Base-by-base conservation (phyloP, 2,113 vertebrate species). In the Ondatra zibethicus region DNA sequence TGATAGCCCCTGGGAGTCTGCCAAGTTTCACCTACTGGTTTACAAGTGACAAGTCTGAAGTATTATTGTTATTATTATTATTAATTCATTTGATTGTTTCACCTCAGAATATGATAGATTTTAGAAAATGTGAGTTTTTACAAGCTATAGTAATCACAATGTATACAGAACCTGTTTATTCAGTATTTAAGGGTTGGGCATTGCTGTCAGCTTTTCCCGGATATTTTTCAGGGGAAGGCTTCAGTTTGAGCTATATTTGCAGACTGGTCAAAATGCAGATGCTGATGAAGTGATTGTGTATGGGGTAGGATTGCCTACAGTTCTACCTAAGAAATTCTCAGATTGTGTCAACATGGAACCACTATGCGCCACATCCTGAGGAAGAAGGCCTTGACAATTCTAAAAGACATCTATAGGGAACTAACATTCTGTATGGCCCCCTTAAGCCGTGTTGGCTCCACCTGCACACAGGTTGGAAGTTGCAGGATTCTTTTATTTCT, bases 1-100 rank as follows among this genome's bases (percentile, higher is more conserved):
- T 98, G 98, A 98, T 98, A 98, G 95, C 98, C 98, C 98, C 97
- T 98, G 98, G 98, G 98, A 97, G 97, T 91, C 95, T 98, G 98
- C 98, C 97, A 98, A 95, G 72, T 96, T 98, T 95, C 42, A 1
- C 12, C 81, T 97, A 96, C 89, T 96, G 81, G 72, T 96, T 97
- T 95, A 96, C 88, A 97, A 98, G 58, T 63, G 92, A 88, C 68
- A 97, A 61, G 39, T 93, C 85, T 85, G 55, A 94, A 73, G 58
- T 63, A 91, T 73, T 47, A 27, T 39, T 82, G 1, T 55, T 55
- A 27, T 27, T 58, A 39, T 61, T 45, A 0, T 89, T 63, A 89
- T 68, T 42, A 39, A 58, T 36, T 1, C 73, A 72, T 92, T 88
- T 91, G 58, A 72, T 93, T 47, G 42, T 88, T 92, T 96, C 68